Percentiles rank a stretch among this genome's conserved stretches.
phyloP scores from a whole-genome alignment of 2,113 vertebrate species.

The Charadrius vociferus region DNA sequence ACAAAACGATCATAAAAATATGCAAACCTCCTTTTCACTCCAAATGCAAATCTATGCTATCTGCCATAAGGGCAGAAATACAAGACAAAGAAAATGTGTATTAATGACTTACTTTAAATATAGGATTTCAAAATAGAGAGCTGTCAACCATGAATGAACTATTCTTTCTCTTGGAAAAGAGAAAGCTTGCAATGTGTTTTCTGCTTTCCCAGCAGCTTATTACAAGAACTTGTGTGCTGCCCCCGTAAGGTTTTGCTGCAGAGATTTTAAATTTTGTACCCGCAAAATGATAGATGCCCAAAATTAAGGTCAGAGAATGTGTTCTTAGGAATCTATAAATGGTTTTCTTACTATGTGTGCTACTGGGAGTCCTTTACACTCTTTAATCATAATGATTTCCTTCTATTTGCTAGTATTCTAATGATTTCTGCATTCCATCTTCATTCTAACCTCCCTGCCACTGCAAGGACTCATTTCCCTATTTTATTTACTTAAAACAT shows the following conservation, averaged over 20 bases:
- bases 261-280: background rate
- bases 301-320: background rate
- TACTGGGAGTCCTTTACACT: background rate
- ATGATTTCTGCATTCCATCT: background rate
- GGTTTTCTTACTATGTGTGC: background rate
- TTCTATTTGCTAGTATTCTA: background rate
- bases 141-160: background rate
- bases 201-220: background rate
- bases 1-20: background rate
- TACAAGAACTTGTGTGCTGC: background rate
- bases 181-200: background rate
- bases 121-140: background rate
- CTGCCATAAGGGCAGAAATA: background rate
- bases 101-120: background rate
- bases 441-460: background rate
- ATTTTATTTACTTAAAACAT: background rate
- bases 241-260: background rate
- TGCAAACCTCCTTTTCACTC: background rate
- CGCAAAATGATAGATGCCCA: background rate
- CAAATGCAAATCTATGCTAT: background rate
- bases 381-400: background rate
- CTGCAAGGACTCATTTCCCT: background rate
- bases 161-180: background rate
- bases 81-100: background rate
- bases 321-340: background rate